Conservation (phyloP, 2,888 invertebrate genomes). For the Cyclophora albipunctata region DNA sequence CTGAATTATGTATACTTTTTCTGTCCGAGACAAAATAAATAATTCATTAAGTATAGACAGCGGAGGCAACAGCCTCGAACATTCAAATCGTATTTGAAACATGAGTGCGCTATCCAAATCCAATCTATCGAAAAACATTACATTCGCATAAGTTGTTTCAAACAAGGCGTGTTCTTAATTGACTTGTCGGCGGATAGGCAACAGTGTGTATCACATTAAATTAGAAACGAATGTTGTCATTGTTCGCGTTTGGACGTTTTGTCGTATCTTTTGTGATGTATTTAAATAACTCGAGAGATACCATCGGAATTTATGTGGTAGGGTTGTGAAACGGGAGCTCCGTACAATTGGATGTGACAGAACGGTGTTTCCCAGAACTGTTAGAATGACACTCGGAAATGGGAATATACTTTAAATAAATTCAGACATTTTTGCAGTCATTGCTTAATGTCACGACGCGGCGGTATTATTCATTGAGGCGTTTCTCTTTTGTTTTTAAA, state of each 20-base stretch:
- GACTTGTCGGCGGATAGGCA: slow-evolving; percentile 19
- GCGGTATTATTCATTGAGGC: too few relatives aligned
- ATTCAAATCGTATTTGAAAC: too few relatives aligned
- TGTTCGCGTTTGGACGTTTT: slow-evolving; percentile 17
- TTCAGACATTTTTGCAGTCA: slow-evolving; percentile 16
- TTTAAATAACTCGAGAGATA: slow-evolving; percentile 48
- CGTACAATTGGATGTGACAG: slow-evolving; percentile 53
- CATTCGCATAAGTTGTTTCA: slow-evolving; percentile 23
- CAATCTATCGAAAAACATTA: slow-evolving; percentile 43
- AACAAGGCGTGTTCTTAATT: slow-evolving; percentile 20
- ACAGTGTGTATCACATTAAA: slow-evolving; percentile 19
- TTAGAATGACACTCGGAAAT: slow-evolving; percentile 31
- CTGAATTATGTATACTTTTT: too few relatives aligned
- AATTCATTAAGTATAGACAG: too few relatives aligned
- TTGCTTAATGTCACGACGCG: not conserved
- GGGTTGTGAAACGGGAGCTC: slow-evolving; percentile 38
- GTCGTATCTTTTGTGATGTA: slow-evolving; percentile 35
- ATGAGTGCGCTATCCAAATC: slow-evolving; percentile 18
- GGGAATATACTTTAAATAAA: slow-evolving; percentile 34
- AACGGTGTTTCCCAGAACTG: slow-evolving; percentile 38
- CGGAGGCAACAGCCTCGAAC: too few relatives aligned
- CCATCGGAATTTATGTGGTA: slow-evolving; percentile 51
- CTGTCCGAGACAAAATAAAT: too few relatives aligned
- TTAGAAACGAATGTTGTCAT: slow-evolving; percentile 30
- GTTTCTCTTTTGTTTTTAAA: too few relatives aligned